Evolutionary conservation across 2,113 vertebrate species (phyloP).

Genomic region (Chiloscyllium plagiosum): DNA sequence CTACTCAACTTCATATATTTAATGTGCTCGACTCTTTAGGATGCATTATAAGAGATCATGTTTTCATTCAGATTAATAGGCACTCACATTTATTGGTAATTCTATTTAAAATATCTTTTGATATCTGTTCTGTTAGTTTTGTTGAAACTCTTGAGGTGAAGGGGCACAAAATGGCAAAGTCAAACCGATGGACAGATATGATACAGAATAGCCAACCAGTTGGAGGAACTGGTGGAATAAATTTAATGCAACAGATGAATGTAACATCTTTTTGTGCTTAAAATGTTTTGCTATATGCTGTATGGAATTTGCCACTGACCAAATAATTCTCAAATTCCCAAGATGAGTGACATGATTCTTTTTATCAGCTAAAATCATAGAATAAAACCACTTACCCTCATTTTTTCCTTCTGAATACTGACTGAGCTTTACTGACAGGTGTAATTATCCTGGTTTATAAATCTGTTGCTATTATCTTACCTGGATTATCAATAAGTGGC

Average conservation of each 20-base stretch:
- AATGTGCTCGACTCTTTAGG: background rate
- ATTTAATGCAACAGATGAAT: background rate
- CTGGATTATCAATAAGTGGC: background rate
- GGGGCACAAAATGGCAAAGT: constrained; percentile 3
- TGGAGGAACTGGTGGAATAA: background rate
- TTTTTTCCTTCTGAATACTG: background rate
- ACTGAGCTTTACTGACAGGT: background rate
- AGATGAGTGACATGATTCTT: background rate
- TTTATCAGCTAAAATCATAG: background rate
- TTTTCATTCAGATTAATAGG: background rate
- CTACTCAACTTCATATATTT: background rate
- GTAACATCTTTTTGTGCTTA: background rate
- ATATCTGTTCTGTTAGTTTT: background rate
- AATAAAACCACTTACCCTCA: background rate
- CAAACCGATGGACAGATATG: constrained; percentile 1
- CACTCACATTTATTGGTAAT: background rate
- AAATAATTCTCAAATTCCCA: constrained; percentile 7
- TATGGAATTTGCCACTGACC: background rate
- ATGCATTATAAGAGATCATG: background rate
- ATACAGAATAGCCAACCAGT: background rate
- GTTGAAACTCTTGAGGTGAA: background rate
- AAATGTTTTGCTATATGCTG: background rate
- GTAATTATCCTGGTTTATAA: constrained; percentile 18
- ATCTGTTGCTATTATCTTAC: constrained; percentile 12
- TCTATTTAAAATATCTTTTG: background rate